Percentiles rank a stretch among this genome's conserved stretches.
These are phyloP conservation scores for Cryptocephalus moraei DNA, from an alignment of 2,888 invertebrate species.

Conservation along the genomic window DNA sequence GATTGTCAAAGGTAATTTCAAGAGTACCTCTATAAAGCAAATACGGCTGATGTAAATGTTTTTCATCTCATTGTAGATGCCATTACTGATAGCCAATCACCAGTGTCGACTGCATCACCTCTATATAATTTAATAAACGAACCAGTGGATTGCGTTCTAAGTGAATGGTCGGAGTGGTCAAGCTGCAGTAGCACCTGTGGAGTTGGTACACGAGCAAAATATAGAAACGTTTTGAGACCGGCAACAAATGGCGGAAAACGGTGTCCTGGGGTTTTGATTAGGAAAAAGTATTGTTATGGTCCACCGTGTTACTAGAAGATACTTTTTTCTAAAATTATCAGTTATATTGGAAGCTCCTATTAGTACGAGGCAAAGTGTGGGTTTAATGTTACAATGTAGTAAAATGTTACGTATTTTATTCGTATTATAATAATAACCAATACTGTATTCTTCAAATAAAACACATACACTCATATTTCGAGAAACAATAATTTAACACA, in stretches of 20 bases:
- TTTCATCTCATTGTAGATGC: conserved; percentile 18
- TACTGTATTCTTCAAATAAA: too few relatives aligned
- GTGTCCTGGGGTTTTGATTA: conserved; percentile 51
- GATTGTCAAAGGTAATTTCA: conserved; percentile 44
- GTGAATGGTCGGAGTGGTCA: conserved; percentile 77
- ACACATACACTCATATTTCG: too few relatives aligned
- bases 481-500: too few relatives aligned
- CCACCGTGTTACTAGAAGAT: conserved; percentile 13
- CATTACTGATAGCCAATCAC: conserved; percentile 16
- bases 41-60: not conserved
- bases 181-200: conserved; percentile 76
- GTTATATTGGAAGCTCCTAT: too few relatives aligned
- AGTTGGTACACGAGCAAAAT: conserved; percentile 55
- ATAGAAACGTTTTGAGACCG: conserved; percentile 51
- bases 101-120: conserved; percentile 1
- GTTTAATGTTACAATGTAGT: too few relatives aligned
- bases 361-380: too few relatives aligned
- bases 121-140: conserved; percentile 1
- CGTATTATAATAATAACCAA: too few relatives aligned
- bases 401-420: conserved; percentile 3
- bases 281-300: conserved; percentile 48
- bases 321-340: too few relatives aligned
- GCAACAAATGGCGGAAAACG: conserved; percentile 53
- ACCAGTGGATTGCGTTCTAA: conserved; percentile 55
- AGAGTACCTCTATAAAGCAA: not conserved